Evolutionary conservation across 1,140 invertebrate genomes (phyloP), one percentile per base, ranked within the genome.

Genomic region (Agraylea sexmaculata): DNA sequence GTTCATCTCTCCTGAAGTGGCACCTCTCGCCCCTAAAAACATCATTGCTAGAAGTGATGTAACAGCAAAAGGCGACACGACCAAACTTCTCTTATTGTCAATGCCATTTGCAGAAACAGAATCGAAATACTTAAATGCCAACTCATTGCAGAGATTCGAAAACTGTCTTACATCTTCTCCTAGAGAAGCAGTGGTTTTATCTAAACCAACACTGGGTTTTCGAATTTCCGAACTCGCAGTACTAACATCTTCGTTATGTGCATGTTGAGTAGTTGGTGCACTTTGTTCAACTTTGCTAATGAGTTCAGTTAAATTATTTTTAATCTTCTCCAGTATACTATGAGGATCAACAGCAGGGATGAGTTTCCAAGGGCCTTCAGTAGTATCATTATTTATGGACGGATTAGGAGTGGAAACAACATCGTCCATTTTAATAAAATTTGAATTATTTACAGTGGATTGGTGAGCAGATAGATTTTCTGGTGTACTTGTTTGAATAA

Each of bases 1-100:
- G 52, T 89, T 88, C 78, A 91, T 87, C 69, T 89, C 83, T 1
- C 80, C 82, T 1, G 85, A 87, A 0, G 87, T 90, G n/a, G 78
- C 71, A 22, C 87, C 86, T 44, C 81, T 69, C 3, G 87, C 85
- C 2, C 87, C 87, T 25, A 91, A 69, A 56, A 88, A 89, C 21
- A 89, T 75, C 85, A 90, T 88, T 2, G 86, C 83, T 2, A 90
- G 54, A 53, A 87, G 73, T 2, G 83, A 87, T 1, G 80, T 85
- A 40, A 85, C 73, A 0, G 83, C 84, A 48, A 88, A 88, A 0
- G 87, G 86, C 7, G 86, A 89, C 2, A 89, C 56, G n/a, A 85
- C 74, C 44, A 90, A 62, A 47, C 84, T 87, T 47, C 83, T 68
- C 10, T 74, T 77, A 8, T 73, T 69, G 42, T 77, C 83, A n/a